phyloP scores from a whole-genome alignment of 1,140 invertebrate genomes.

The Pygmarrhopalites habei region DNA sequence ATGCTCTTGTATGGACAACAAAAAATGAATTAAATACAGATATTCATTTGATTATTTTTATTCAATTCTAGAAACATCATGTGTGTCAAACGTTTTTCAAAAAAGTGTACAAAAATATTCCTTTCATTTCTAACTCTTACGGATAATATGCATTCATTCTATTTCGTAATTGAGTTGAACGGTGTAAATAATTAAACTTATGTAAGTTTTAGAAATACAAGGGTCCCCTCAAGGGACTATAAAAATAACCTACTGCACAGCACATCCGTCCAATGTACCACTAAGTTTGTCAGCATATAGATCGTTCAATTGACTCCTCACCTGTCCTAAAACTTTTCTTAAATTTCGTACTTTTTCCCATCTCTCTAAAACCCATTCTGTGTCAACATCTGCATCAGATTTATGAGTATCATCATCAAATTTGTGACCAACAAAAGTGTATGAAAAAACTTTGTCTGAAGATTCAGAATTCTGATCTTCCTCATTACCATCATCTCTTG shows the following conservation, averaged over 20 bases:
- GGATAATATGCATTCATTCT: no score
- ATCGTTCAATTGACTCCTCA: constrained; percentile 18
- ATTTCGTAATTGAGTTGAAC: no score
- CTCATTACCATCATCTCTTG: neutral
- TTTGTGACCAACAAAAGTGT: neutral
- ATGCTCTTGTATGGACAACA: no score
- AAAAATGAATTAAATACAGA: no score
- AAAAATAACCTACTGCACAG: constrained; percentile 17
- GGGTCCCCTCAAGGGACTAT: no score
- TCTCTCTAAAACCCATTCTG: constrained; percentile 25
- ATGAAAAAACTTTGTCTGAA: neutral
- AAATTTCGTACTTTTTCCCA: constrained; percentile 23
- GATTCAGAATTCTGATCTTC: neutral
- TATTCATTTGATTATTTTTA: no score
- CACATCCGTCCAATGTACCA: constrained; percentile 16
- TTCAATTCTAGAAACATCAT: no score
- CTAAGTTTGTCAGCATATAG: constrained; percentile 28
- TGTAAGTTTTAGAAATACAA: no score
- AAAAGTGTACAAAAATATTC: no score
- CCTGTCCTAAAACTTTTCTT: constrained; percentile 4
- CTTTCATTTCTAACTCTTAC: no score
- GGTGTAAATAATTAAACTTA: no score
- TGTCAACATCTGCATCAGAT: neutral
- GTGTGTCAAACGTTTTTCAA: no score
- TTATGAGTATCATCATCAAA: neutral